Percentiles rank a stretch among this genome's conserved stretches.
Evolutionary conservation across 1,140 invertebrate genomes (phyloP).

Genomic region (Caenorhabditis remanei): DNA sequence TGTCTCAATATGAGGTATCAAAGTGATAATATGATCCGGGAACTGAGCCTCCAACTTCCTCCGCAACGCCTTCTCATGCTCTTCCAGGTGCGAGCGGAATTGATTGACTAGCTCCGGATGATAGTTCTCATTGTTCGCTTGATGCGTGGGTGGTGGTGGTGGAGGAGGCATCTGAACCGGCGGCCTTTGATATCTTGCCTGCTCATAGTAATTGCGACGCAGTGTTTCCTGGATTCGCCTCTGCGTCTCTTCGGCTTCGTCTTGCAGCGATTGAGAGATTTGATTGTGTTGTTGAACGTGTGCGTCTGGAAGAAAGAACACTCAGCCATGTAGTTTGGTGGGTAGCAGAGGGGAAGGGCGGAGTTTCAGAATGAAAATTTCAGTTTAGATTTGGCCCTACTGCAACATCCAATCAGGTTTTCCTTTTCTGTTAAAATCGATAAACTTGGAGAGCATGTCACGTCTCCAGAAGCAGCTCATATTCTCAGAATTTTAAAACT

Average conservation of each 20-base stretch:
- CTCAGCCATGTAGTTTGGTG: too few species aligned
- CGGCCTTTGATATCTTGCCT: constrained; percentile 48
- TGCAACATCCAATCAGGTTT: too few species aligned
- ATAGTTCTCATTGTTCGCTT: constrained; percentile 2
- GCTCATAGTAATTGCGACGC: constrained; percentile 41
- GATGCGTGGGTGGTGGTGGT: constrained; percentile 25
- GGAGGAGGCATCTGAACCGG: constrained; percentile 45
- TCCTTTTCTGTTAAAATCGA: too few species aligned
- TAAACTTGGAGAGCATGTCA: too few species aligned
- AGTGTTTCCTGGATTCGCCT: constrained; percentile 36
- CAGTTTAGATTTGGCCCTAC: too few species aligned
- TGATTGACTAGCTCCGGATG: constrained; percentile 39
- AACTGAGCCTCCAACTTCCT: constrained; percentile 38
- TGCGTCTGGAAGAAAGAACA: constrained; percentile 3
- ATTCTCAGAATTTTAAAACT: not conserved
- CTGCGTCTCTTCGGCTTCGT: constrained; percentile 47
- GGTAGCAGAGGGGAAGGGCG: too few species aligned
- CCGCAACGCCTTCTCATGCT: constrained; percentile 32
- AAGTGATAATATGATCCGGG: constrained; percentile 34
- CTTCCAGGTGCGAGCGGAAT: constrained; percentile 35
- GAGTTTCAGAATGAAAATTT: too few species aligned
- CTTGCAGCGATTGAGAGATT: constrained; percentile 43
- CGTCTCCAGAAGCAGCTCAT: too few species aligned
- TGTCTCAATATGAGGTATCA: constrained; percentile 44
- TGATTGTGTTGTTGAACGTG: constrained; percentile 42